Conservation (phyloP, 2,888 invertebrate species). For the Metallyticus violacea region DNA sequence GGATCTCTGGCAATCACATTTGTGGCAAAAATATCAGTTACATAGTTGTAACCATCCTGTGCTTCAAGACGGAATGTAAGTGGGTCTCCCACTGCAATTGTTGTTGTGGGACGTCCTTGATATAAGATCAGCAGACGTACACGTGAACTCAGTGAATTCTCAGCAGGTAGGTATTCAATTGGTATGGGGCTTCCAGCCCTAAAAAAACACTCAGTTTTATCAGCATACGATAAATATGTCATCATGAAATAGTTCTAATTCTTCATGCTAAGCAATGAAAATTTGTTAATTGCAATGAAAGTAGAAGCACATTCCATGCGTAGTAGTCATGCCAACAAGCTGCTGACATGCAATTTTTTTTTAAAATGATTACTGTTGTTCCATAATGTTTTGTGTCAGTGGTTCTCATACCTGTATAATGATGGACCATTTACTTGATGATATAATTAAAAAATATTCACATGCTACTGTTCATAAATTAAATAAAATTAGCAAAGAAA, state of each 20-base stretch:
- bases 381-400: not conserved
- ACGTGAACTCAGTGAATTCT: constrained; percentile 85
- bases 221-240: not conserved
- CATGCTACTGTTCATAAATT: not conserved
- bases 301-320: not conserved
- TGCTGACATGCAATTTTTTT: not conserved
- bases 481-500: not conserved
- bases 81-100: constrained; percentile 90
- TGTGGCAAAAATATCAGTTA: constrained; percentile 87
- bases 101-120: constrained; percentile 84
- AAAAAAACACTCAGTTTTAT: constrained; percentile 44
- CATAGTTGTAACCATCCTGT: constrained; percentile 84
- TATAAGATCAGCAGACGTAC: constrained; percentile 82
- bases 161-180: constrained; percentile 87
- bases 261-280: not conserved
- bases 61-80: constrained; percentile 85
- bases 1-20: constrained; percentile 92
- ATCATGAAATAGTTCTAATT: not conserved
- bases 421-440: not conserved
- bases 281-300: not conserved
- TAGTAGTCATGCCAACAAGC: not conserved
- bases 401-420: not conserved
- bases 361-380: not conserved
- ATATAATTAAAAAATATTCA: not conserved
- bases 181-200: constrained; percentile 90